These are phyloP conservation scores for Corapipo altera DNA, from an alignment of 2,113 vertebrate genomes.

Conservation along the genomic window DNA sequence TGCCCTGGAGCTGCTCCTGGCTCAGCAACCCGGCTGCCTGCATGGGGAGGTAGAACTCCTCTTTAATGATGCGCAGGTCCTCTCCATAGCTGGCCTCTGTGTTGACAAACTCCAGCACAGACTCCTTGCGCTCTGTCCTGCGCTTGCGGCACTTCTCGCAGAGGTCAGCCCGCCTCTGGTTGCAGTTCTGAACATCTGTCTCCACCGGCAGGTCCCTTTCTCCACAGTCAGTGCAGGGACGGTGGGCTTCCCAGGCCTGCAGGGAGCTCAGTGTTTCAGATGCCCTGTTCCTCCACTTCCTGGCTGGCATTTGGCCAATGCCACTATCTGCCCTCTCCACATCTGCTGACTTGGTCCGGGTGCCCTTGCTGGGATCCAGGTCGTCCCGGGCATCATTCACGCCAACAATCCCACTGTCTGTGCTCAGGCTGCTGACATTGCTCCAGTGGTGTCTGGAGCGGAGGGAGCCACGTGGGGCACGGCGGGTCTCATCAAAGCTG, in stretches of 20 bases:
- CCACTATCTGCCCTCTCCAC: constrained; percentile 87
- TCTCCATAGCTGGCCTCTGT: constrained; percentile 88
- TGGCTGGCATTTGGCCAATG: constrained; percentile 81
- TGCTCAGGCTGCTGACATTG: constrained; percentile 88
- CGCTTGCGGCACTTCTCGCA: constrained; percentile 85
- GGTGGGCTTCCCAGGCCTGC: constrained; percentile 81
- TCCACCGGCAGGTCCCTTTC: constrained; percentile 72
- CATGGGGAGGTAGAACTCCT: constrained; percentile 90
- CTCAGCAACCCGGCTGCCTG: constrained; percentile 84
- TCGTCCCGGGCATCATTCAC: constrained; percentile 76
- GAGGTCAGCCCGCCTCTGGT: constrained; percentile 75
- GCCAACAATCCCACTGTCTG: constrained; percentile 87
- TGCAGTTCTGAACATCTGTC: constrained; percentile 67
- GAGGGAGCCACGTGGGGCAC: background rate
- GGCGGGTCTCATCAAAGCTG: constrained; percentile 71
- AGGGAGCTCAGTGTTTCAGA: constrained; percentile 70
- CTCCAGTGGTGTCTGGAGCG: constrained; percentile 85
- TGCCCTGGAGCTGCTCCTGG: constrained; percentile 82
- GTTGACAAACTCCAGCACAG: constrained; percentile 90
- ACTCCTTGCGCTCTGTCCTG: constrained; percentile 87
- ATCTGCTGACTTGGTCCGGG: constrained; percentile 68
- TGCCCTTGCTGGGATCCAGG: constrained; percentile 72
- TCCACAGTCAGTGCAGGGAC: constrained; percentile 87
- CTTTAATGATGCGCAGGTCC: constrained; percentile 86
- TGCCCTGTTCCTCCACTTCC: constrained; percentile 81